Conservation (phyloP, 2,888 invertebrate species). For the Incurvaria masculella region DNA sequence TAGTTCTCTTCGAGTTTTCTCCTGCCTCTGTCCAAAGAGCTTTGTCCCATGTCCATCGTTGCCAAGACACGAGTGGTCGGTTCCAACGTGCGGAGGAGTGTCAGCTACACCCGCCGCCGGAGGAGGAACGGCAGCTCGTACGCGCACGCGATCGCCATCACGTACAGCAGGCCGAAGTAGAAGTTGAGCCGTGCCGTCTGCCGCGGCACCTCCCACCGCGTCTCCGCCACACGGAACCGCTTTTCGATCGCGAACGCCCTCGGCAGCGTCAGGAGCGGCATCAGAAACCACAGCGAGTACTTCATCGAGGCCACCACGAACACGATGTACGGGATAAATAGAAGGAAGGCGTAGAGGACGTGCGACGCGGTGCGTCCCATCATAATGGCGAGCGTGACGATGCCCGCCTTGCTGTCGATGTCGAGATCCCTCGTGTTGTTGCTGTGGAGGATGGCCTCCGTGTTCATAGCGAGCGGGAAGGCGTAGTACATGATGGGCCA, state of each 20-base stretch:
- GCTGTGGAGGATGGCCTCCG: constrained; percentile 92
- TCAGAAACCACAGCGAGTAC: constrained; percentile 83
- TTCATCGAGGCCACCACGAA: constrained; percentile 83
- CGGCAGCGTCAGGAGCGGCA: constrained; percentile 84
- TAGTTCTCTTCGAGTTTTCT: too few species aligned
- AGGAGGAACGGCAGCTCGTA: constrained; percentile 60
- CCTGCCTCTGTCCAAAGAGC: too few species aligned
- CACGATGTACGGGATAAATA: constrained; percentile 89
- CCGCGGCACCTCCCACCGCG: constrained; percentile 79
- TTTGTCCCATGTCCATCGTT: too few species aligned
- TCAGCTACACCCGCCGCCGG: constrained; percentile 20
- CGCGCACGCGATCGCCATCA: constrained; percentile 75
- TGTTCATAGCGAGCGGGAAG: constrained; percentile 88
- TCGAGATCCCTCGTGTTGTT: constrained; percentile 93
- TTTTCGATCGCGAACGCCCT: constrained; percentile 89
- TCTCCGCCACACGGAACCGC: constrained; percentile 74
- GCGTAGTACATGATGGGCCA: constrained; percentile 92
- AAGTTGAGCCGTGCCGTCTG: constrained; percentile 89
- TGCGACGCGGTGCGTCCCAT: constrained; percentile 90
- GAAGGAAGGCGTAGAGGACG: constrained; percentile 81
- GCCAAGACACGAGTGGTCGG: too few species aligned
- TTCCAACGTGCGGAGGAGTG: too few species aligned
- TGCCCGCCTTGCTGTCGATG: constrained; percentile 83
- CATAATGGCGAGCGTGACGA: constrained; percentile 92
- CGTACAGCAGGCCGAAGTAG: constrained; percentile 87